Base-by-base conservation (phyloP, 2,113 vertebrate genomes). In the Choloepus hoffmanni region DNA sequence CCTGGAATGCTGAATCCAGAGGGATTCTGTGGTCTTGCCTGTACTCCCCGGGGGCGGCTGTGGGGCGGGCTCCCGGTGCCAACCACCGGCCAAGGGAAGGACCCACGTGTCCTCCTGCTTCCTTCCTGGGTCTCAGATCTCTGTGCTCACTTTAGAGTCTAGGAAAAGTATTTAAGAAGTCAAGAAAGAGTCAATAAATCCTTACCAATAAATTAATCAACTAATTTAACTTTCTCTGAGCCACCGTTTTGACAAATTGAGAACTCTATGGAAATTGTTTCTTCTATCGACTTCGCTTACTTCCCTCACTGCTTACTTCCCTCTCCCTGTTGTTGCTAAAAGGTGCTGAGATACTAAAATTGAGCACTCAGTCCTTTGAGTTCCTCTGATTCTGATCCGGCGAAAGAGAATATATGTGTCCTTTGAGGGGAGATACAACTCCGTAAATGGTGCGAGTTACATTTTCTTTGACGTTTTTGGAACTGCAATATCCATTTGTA, bases 381-480 rank as follows among this genome's bases (percentile, higher is more conserved):
- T 88, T 79, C 23, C 18, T 85, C 53, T 16, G 19, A 19, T 1
- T 48, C 65, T 63, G 89, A 96, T 58, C 53, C 92, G 43, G 55
- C 91, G 65, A 92, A 78, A 65, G 43, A 53, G 53, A 48, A 18
- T 40, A 30, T 1, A 15, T 28, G 70, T 36, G 77, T 96, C 94
- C 62, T 92, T 28, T 40, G 19, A 81, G 84, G 1, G 40, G 21
- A 58, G 53, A 43, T 1, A 5, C 7, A 18, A 18, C 3, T 24
- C 26, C 14, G 7, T 2, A 60, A 43, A 76, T 15, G 3, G 72
- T 0, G 1, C 62, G 72, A 23, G 89, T 14, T 89, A 82, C 91
- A 83, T 97, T 97, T 96, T 96, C 79, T 92, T 93, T 96, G 96
- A 88, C 67, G n/a, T 79, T 97, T 96, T 97, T 93, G 78, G 55